These are phyloP conservation scores for Nephrocerus scutellatus DNA, from an alignment of 2,888 invertebrate genomes.

Conservation along the genomic window DNA sequence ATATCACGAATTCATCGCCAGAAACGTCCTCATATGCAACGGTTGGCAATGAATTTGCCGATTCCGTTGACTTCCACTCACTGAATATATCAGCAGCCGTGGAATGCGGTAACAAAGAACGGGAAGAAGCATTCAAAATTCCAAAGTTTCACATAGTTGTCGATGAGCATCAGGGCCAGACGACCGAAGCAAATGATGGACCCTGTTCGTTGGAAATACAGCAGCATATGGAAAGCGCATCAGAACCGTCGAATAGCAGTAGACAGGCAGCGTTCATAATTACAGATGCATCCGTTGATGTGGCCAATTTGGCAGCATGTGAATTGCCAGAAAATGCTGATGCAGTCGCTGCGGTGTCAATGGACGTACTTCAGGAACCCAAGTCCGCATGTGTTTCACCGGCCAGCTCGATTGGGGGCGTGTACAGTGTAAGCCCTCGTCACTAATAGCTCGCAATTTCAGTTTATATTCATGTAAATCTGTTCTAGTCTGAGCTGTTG, in stretches of 20 bases:
- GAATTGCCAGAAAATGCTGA: constrained; percentile 50
- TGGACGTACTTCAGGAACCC: constrained; percentile 43
- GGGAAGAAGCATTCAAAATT: constrained; percentile 15
- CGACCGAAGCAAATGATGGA: constrained; percentile 1
- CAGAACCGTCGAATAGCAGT: constrained; percentile 31
- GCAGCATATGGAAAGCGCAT: constrained; percentile 22
- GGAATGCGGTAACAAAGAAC: constrained; percentile 27
- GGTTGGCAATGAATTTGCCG: constrained; percentile 38
- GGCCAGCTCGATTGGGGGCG: constrained; percentile 84
- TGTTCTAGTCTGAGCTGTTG: constrained; percentile 68
- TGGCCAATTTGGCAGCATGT: constrained; percentile 54
- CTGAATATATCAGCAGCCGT: constrained; percentile 15
- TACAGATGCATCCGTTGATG: constrained; percentile 65
- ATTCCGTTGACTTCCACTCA: constrained; percentile 24
- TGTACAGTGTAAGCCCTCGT: constrained; percentile 65
- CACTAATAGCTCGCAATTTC: background rate
- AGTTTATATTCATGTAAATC: background rate
- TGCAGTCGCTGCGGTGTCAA: constrained; percentile 13
- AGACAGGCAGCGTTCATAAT: constrained; percentile 60
- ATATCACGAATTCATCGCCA: too few species aligned
- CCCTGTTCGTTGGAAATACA: constrained; percentile 1
- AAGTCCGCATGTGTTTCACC: constrained; percentile 73
- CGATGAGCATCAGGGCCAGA: background rate
- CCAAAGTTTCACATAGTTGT: background rate
- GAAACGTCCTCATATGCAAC: constrained; percentile 47